Conservation (phyloP, 2,113 vertebrate genomes). For the Pollachius pollachius region DNA sequence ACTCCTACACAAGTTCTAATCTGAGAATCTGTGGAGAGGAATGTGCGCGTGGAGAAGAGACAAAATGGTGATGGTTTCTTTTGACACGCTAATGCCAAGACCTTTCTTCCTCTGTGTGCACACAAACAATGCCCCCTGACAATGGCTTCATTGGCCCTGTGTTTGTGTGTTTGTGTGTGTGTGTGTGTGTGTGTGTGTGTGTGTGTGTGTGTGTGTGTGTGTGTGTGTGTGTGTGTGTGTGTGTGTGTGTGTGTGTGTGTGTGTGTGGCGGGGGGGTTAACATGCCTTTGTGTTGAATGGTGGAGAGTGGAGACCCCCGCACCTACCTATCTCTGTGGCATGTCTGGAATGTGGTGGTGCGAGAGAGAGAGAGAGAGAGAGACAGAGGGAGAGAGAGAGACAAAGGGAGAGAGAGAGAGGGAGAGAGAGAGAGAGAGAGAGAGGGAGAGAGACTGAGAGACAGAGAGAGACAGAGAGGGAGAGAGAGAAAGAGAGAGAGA, state of each 20-base stretch:
- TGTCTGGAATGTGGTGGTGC: constrained; percentile 64
- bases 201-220: constrained; percentile 51
- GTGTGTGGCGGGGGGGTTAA: constrained; percentile 35
- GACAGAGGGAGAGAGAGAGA: too few species aligned
- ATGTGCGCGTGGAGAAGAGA: constrained; percentile 18
- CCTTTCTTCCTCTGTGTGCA: constrained; percentile 42
- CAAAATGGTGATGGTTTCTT: constrained; percentile 26
- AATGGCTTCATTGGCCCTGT: constrained; percentile 50
- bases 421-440: constrained; percentile 51
- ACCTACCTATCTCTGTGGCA: constrained; percentile 57
- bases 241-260: constrained; percentile 37
- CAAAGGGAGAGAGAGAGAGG: constrained; percentile 50
- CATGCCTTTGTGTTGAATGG: too few species aligned
- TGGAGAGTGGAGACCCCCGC: constrained; percentile 29
- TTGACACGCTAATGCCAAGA: constrained; percentile 53
- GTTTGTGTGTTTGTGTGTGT: constrained; percentile 36
- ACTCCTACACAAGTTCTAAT: constrained; percentile 1
- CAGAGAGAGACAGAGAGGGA: constrained; percentile 51
- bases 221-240: constrained; percentile 51
- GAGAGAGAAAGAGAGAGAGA: constrained; percentile 52
- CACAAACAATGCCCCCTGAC: constrained; percentile 59
- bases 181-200: constrained; percentile 50
- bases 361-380: constrained; percentile 49
- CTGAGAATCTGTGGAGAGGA: constrained; percentile 9
- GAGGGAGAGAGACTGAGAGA: too few species aligned